Percentiles rank a stretch among this genome's conserved stretches.
Conservation (phyloP, 2,888 invertebrate genomes). For the Sinopyrophorus schimmeli region DNA sequence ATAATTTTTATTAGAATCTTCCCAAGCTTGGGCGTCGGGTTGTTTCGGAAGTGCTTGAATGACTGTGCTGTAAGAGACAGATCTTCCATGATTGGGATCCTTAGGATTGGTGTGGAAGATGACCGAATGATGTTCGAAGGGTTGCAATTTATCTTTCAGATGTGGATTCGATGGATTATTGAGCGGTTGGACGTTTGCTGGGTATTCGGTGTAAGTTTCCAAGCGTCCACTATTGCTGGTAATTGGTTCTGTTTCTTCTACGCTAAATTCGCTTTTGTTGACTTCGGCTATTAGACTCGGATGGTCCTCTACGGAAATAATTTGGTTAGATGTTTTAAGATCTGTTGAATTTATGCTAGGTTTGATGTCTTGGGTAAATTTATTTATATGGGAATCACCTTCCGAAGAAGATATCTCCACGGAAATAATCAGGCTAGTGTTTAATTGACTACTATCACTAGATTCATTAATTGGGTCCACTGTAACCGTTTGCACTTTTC, state of each 20-base stretch:
- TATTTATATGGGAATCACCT: constrained; percentile 43
- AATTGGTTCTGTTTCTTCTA: constrained; percentile 62
- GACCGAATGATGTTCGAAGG: constrained; percentile 58
- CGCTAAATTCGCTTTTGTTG: constrained; percentile 62
- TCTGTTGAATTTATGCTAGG: constrained; percentile 1
- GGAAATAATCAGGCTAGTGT: constrained; percentile 48
- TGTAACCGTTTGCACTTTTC: not conserved
- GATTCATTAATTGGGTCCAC: constrained; percentile 11
- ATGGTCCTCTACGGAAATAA: constrained; percentile 49
- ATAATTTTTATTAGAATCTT: constrained; percentile 37
- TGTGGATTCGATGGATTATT: constrained; percentile 35
- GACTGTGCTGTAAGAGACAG: constrained; percentile 61
- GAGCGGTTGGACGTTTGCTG: constrained; percentile 41
- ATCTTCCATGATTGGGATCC: constrained; percentile 53
- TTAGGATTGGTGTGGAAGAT: constrained; percentile 57
- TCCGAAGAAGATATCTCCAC: constrained; percentile 60
- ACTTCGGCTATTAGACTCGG: constrained; percentile 59
- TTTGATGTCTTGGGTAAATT: constrained; percentile 21
- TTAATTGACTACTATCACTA: constrained; percentile 22
- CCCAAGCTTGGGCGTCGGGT: constrained; percentile 24
- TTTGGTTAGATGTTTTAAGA: constrained; percentile 1
- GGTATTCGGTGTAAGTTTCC: constrained; percentile 38
- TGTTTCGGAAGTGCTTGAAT: constrained; percentile 51
- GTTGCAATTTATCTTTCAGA: constrained; percentile 54
- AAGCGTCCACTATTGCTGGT: constrained; percentile 50